Conservation (phyloP, 1,140 invertebrate genomes). For the Rhopalosiphum maidis region DNA sequence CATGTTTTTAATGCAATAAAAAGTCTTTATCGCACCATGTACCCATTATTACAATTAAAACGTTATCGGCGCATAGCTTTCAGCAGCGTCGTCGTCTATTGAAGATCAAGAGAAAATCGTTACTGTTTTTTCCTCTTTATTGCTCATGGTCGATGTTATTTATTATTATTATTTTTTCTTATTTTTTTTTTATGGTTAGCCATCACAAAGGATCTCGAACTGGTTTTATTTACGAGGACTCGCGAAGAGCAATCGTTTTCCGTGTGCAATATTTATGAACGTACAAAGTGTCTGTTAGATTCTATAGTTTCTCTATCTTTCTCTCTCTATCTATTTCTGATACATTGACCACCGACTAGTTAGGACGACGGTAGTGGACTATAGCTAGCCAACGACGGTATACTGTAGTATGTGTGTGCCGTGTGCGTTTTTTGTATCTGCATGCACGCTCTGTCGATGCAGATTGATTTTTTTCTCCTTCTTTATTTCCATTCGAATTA, state of each 20-base stretch:
- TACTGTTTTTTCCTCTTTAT: constrained; percentile 33
- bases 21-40: constrained; percentile 3
- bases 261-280: constrained; percentile 32
- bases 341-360: background rate
- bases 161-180: background rate
- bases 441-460: background rate
- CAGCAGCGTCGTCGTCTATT: background rate
- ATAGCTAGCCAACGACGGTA: background rate
- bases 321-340: background rate
- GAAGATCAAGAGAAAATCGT: constrained; percentile 39
- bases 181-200: background rate
- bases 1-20: constrained; percentile 49
- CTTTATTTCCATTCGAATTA: background rate
- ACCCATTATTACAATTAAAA: constrained; percentile 53
- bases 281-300: constrained; percentile 27
- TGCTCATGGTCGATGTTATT: constrained; percentile 1
- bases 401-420: background rate
- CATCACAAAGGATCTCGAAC: constrained; percentile 38
- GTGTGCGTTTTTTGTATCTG: background rate
- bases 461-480: constrained; percentile 4
- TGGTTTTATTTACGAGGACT: constrained; percentile 52
- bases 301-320: background rate
- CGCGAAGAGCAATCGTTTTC: constrained; percentile 24
- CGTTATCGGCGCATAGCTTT: constrained; percentile 12
- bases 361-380: background rate